Percentiles rank a stretch among this genome's conserved stretches.
These are phyloP conservation scores for Cephonodes hylas DNA, from an alignment of 2,888 invertebrate genomes.

Conservation along the genomic window DNA sequence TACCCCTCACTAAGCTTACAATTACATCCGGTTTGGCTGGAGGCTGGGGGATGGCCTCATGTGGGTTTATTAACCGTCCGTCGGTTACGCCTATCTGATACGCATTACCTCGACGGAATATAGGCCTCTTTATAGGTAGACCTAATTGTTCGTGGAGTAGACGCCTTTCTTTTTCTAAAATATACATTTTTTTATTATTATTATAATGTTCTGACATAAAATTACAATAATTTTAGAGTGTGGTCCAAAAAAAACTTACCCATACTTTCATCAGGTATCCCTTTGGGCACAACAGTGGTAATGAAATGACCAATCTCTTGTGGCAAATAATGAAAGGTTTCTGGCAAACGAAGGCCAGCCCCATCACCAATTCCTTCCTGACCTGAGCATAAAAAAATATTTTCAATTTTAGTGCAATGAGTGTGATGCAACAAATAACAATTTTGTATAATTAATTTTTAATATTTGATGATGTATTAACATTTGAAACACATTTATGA, in stretches of 20 bases:
- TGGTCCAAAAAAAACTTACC: slow-evolving; percentile 70
- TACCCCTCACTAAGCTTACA: slow-evolving; percentile 86
- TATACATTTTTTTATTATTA: background rate
- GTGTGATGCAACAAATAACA: too few species aligned
- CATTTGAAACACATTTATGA: too few species aligned
- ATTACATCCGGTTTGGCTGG: slow-evolving; percentile 49
- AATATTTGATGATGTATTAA: too few species aligned
- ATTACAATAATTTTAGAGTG: background rate
- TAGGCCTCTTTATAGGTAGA: slow-evolving; percentile 85
- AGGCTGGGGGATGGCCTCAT: slow-evolving; percentile 80
- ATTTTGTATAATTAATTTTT: too few species aligned
- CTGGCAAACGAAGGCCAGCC: slow-evolving; percentile 79
- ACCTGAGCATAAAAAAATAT: slow-evolving; percentile 38
- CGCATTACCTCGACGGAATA: slow-evolving; percentile 87
- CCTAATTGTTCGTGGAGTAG: slow-evolving; percentile 86
- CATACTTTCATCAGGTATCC: slow-evolving; percentile 84
- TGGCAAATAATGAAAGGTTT: slow-evolving; percentile 88
- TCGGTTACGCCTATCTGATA: slow-evolving; percentile 77
- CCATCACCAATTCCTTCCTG: slow-evolving; percentile 78
- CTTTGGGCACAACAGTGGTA: slow-evolving; percentile 86
- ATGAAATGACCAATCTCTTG: slow-evolving; percentile 87
- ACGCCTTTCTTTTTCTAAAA: slow-evolving; percentile 83
- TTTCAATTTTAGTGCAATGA: too few species aligned
- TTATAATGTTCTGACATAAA: background rate
- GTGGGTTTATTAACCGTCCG: slow-evolving; percentile 86